Evolutionary conservation across 2,797 vertebrate genomes (phyloP).

Genomic region (Prionace glauca): DNA sequence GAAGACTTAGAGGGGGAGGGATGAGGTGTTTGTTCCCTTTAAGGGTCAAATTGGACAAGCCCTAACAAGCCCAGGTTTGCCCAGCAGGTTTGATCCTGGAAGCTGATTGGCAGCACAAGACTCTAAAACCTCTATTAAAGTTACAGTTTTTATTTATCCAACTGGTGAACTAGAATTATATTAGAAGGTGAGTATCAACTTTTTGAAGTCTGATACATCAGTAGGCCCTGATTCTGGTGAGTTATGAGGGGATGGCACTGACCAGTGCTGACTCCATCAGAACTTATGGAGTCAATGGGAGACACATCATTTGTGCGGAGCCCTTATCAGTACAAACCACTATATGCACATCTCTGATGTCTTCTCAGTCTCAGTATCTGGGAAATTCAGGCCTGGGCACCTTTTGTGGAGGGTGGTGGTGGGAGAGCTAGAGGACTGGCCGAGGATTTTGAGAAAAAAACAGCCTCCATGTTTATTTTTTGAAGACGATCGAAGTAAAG

Average conservation of each 20-base stretch:
- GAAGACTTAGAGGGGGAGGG: too few species aligned
- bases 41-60: too few species aligned
- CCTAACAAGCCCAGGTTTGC: too few species aligned
- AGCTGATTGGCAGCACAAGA: too few species aligned
- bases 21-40: too few species aligned
- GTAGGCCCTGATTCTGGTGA: background rate
- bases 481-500: background rate
- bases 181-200: background rate
- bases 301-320: background rate
- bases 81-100: too few species aligned
- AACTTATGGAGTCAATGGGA: background rate
- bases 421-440: background rate
- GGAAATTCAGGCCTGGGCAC: background rate
- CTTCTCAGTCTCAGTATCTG: too few species aligned
- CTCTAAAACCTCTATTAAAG: too few species aligned
- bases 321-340: background rate
- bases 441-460: background rate
- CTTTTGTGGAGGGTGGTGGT: background rate
- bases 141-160: too few species aligned
- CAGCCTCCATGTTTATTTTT: background rate
- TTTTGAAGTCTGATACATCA: background rate
- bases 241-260: background rate
- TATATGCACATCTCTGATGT: too few species aligned
- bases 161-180: too few species aligned
- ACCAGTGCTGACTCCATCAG: background rate